A percentile compares a stretch with the other conserved stretches of the same genome.
Conservation (phyloP, 2,113 vertebrate genomes). For the Anhinga anhinga region DNA sequence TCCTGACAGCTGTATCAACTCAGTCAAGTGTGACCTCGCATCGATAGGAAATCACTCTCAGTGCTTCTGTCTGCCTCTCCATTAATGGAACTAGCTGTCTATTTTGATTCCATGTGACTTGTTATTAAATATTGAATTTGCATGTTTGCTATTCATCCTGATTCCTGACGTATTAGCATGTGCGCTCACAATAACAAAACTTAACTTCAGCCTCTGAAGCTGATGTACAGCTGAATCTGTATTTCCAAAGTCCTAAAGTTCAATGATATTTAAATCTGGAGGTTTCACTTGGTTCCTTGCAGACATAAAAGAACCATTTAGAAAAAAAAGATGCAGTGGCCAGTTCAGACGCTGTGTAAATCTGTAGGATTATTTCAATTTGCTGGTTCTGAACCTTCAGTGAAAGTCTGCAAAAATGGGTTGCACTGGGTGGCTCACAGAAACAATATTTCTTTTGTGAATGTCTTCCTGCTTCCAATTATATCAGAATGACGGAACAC, state of each 20-base stretch:
- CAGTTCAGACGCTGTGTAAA: not conserved
- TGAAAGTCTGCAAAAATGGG: not conserved
- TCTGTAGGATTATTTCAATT: not conserved
- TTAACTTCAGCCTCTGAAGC: not conserved
- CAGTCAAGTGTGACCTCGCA: not conserved
- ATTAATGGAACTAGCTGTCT: not conserved
- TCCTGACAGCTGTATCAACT: not conserved
- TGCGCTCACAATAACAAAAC: not conserved
- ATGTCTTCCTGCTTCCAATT: conserved; percentile 7
- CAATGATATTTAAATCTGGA: not conserved
- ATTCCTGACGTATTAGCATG: not conserved
- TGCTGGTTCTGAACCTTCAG: not conserved
- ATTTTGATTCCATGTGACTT: not conserved
- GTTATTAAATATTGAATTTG: not conserved
- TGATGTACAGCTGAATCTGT: not conserved
- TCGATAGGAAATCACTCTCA: not conserved
- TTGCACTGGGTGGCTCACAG: not conserved
- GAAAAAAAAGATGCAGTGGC: not conserved
- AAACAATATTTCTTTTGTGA: conserved; percentile 7
- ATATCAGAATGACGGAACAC: not conserved
- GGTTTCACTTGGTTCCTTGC: not conserved
- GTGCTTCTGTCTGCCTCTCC: not conserved
- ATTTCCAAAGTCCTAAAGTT: not conserved
- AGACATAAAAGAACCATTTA: not conserved
- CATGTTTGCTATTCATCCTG: not conserved